Evolutionary conservation across 2,797 vertebrate genomes (phyloP).

Genomic region (Cetoscarus ocellatus): DNA sequence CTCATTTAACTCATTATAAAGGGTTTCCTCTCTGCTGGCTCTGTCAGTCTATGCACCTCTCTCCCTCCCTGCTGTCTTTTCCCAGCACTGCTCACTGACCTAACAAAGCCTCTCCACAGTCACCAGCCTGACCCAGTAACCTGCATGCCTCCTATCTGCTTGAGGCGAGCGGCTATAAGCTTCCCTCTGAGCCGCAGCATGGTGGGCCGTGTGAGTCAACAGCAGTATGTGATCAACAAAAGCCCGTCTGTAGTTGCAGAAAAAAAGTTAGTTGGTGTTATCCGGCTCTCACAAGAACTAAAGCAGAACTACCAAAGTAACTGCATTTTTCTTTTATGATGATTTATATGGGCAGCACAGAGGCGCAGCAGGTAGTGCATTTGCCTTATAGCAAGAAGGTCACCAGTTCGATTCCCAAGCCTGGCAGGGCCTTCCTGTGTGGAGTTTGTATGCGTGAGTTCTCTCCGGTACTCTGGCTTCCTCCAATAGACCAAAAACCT

Average conservation of each 20-base stretch:
- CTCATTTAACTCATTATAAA: slow-evolving; percentile 43
- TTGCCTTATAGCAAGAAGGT: too few relatives aligned
- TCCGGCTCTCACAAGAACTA: too few relatives aligned
- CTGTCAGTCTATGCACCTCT: slow-evolving; percentile 13
- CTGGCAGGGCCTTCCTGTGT: too few relatives aligned
- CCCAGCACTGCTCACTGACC: slow-evolving; percentile 61
- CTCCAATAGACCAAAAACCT: too few relatives aligned
- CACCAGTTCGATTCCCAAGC: too few relatives aligned
- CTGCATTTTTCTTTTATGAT: not conserved
- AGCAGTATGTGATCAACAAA: slow-evolving; percentile 12
- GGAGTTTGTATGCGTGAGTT: too few relatives aligned
- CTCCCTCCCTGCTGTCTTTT: slow-evolving; percentile 15
- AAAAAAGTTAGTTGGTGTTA: not conserved
- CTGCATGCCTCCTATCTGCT: slow-evolving; percentile 67
- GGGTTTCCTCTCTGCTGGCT: slow-evolving; percentile 34
- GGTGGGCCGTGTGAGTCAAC: slow-evolving; percentile 32
- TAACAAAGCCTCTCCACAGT: slow-evolving; percentile 75
- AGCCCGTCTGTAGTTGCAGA: slow-evolving; percentile 8
- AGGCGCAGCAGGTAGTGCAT: too few relatives aligned
- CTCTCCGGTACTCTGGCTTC: too few relatives aligned
- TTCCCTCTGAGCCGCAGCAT: slow-evolving; percentile 39
- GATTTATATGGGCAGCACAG: not conserved
- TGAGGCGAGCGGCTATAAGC: slow-evolving; percentile 45
- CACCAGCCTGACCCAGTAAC: slow-evolving; percentile 79
- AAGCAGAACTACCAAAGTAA: too few relatives aligned